These are phyloP conservation scores for Ictalurus punctatus DNA, from an alignment of 2,113 vertebrate species.

Conservation along the genomic window DNA sequence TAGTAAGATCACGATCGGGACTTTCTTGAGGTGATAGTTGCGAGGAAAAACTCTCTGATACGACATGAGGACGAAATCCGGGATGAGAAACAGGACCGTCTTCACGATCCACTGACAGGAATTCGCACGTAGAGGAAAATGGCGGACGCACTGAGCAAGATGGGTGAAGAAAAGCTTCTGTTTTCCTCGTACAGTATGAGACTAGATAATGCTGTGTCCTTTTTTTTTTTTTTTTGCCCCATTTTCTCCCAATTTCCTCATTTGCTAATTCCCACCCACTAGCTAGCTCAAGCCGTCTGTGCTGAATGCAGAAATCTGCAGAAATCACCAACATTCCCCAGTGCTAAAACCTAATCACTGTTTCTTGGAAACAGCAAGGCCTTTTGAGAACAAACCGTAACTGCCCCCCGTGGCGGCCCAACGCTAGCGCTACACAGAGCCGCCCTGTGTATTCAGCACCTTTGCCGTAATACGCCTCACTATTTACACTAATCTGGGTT, in stretches of 20 bases:
- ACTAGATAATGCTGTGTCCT: no score
- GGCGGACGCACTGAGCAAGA: not conserved
- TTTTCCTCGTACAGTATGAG: not conserved
- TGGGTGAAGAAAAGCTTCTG: not conserved
- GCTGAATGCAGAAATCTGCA: not conserved
- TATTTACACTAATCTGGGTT: slow-evolving; percentile 59
- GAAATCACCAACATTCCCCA: not conserved
- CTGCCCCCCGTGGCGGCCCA: not conserved
- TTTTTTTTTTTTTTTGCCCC: not conserved
- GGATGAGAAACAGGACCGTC: not conserved
- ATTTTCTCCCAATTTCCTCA: not conserved
- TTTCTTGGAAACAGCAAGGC: slow-evolving; percentile 14
- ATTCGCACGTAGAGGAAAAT: not conserved
- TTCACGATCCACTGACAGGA: not conserved
- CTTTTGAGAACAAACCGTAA: slow-evolving; percentile 10
- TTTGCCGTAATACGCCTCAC: slow-evolving; percentile 57
- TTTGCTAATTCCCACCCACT: not conserved
- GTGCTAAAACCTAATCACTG: slow-evolving; percentile 46
- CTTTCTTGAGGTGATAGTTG: not conserved
- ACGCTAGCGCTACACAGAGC: slow-evolving; percentile 58
- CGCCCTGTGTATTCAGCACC: slow-evolving; percentile 56
- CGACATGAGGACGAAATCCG: not conserved
- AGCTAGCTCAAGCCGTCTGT: not conserved
- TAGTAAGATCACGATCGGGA: not conserved
- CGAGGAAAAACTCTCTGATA: not conserved